Evolutionary conservation across 2,113 vertebrate genomes (phyloP).

Genomic region (Pontoporia blainvillei): DNA sequence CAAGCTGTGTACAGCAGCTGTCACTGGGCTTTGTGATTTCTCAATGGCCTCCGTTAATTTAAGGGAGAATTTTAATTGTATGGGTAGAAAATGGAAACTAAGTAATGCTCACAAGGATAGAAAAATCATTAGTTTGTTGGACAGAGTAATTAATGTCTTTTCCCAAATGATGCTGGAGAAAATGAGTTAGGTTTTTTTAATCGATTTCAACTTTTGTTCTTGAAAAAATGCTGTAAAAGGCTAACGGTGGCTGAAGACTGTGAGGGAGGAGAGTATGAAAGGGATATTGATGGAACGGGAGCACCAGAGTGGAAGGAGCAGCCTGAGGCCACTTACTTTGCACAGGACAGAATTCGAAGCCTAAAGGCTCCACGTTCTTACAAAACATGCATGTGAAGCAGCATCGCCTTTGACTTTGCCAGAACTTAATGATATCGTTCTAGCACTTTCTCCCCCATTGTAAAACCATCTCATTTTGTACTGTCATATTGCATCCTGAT

Average conservation of each 20-base stretch:
- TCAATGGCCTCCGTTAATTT: background rate
- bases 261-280: background rate
- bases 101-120: background rate
- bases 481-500: background rate
- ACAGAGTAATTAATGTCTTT: background rate
- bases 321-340: background rate
- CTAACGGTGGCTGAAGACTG: background rate
- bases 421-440: background rate
- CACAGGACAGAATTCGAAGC: background rate
- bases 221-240: background rate
- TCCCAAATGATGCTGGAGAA: background rate
- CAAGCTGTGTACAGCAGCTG: accelerated
- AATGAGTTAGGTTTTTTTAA: background rate
- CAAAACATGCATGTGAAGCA: background rate
- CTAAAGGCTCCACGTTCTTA: background rate
- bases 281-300: background rate
- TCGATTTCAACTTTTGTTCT: background rate
- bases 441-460: background rate
- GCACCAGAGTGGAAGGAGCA: background rate
- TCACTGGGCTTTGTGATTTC: background rate
- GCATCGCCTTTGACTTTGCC: background rate
- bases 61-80: background rate
- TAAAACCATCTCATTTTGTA: background rate
- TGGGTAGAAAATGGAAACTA: background rate
- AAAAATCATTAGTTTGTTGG: background rate